Conservation (phyloP, 2,888 invertebrate species). For the Chaitophorus viminalis region DNA sequence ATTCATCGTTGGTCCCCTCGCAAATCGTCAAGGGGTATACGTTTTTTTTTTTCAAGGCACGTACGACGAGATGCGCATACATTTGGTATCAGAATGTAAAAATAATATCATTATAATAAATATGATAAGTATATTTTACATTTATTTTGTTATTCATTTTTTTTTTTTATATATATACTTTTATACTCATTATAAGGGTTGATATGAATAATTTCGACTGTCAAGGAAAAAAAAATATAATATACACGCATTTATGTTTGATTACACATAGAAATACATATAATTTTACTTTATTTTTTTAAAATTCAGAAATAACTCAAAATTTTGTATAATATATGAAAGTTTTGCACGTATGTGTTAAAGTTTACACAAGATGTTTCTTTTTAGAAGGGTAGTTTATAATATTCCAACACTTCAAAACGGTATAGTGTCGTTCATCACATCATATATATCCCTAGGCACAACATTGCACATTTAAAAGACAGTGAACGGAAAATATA, state of each 20-base stretch:
- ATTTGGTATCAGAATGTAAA: background rate
- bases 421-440: constrained; percentile 47
- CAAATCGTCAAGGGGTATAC: constrained; percentile 33
- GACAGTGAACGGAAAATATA: constrained; percentile 18
- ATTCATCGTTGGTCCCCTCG: constrained; percentile 28
- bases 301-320: constrained; percentile 1
- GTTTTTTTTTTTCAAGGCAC: background rate
- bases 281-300: background rate
- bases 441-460: constrained; percentile 31
- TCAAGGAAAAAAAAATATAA: constrained; percentile 7
- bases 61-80: background rate
- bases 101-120: background rate
- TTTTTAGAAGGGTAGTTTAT: constrained; percentile 3
- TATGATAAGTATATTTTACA: background rate
- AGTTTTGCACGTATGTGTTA: constrained; percentile 6
- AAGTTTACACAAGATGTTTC: background rate
- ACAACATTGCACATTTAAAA: constrained; percentile 31
- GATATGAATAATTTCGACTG: constrained; percentile 22
- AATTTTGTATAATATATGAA: background rate
- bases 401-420: constrained; percentile 43
- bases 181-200: background rate
- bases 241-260: background rate
- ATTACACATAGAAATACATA: background rate
- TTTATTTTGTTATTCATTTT: background rate
- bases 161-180: background rate